Conservation (phyloP, 2,113 vertebrate genomes). For the Menidia beryllina region DNA sequence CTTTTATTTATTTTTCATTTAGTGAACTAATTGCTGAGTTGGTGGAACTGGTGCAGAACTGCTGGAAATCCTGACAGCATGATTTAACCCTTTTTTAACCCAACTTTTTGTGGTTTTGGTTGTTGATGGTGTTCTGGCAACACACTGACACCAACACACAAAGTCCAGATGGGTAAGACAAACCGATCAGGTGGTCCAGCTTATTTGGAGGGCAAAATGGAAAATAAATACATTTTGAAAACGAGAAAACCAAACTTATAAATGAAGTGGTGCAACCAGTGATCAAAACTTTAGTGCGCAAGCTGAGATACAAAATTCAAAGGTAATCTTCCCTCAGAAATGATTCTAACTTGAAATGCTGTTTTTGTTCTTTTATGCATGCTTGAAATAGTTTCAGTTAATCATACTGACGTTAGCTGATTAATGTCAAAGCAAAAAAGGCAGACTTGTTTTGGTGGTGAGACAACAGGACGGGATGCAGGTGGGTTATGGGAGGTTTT, state of each 20-base stretch:
- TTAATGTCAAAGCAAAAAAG: neutral
- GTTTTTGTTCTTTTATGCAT: too few relatives aligned
- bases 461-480: too few relatives aligned
- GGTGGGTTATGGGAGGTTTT: neutral
- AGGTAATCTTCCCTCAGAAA: neutral
- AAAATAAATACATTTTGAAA: too few relatives aligned
- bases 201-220: too few relatives aligned
- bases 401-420: neutral
- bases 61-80: too few relatives aligned
- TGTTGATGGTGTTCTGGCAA: neutral
- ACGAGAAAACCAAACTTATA: neutral
- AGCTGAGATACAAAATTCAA: too few relatives aligned
- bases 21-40: neutral
- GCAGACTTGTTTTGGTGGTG: too few relatives aligned
- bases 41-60: too few relatives aligned
- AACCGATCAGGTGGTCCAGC: neutral
- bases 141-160: neutral
- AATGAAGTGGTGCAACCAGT: neutral
- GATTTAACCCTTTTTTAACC: neutral
- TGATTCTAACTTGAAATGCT: neutral
- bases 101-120: neutral
- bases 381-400: too few relatives aligned
- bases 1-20: too few relatives aligned
- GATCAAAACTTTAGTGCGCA: neutral
- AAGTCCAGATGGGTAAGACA: neutral